A percentile compares a stretch with the other conserved stretches of the same genome.
phyloP scores from a whole-genome alignment of 2,888 invertebrate genomes.

The Trichopoda pennipes region DNA sequence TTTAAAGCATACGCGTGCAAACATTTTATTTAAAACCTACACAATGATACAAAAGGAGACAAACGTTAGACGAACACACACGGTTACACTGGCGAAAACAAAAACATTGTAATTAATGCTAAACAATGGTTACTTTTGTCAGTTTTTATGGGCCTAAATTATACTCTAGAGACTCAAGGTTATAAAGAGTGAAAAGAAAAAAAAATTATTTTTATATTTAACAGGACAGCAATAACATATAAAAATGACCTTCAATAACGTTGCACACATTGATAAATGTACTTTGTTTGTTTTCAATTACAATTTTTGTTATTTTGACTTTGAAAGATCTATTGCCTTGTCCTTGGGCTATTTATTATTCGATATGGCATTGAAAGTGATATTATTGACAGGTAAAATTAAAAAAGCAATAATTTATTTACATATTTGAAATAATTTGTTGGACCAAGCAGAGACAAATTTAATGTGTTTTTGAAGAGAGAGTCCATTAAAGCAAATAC shows the following conservation, averaged over 20 bases:
- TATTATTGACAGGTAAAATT: constrained; percentile 31
- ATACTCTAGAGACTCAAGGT: constrained; percentile 52
- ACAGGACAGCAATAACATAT: constrained; percentile 8
- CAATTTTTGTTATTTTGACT: constrained; percentile 37
- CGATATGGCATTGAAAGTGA: constrained; percentile 35
- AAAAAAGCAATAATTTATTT: constrained; percentile 5
- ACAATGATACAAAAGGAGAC: background rate
- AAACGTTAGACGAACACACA: background rate
- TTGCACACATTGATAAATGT: background rate
- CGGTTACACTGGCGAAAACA: background rate
- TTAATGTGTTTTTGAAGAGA: background rate
- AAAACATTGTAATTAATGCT: constrained; percentile 50
- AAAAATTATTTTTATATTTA: constrained; percentile 8
- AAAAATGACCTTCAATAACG: constrained; percentile 32
- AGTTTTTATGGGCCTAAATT: constrained; percentile 58
- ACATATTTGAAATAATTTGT: constrained; percentile 24
- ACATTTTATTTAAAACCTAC: constrained; percentile 18
- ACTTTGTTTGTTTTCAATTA: constrained; percentile 1
- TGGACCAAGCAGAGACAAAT: constrained; percentile 9
- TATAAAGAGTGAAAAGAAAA: constrained; percentile 4
- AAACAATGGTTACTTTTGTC: constrained; percentile 48
- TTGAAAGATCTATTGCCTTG: constrained; percentile 48
- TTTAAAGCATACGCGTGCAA: constrained; percentile 43
- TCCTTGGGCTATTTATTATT: constrained; percentile 35
- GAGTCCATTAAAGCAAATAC: background rate